These are phyloP conservation scores for Mesaphorura yosii DNA, from an alignment of 1,140 invertebrate genomes.

Conservation along the genomic window DNA sequence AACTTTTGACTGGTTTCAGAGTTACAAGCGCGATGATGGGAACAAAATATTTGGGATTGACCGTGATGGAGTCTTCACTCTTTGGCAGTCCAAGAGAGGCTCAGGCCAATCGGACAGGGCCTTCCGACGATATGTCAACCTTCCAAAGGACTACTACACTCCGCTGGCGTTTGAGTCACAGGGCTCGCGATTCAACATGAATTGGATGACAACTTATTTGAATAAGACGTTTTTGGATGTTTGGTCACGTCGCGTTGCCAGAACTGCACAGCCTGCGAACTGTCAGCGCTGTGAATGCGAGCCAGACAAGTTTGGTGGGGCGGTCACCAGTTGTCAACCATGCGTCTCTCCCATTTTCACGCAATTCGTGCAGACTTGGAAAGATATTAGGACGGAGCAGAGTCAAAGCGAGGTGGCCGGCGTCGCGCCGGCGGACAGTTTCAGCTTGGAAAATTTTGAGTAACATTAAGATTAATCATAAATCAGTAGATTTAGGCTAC, in stretches of 20 bases:
- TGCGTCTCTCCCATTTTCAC: slow-evolving; percentile 24
- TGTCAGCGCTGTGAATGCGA: slow-evolving; percentile 43
- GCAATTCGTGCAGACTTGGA: slow-evolving; percentile 27
- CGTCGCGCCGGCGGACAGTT: not conserved
- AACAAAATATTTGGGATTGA: slow-evolving; percentile 38
- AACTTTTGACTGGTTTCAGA: slow-evolving; percentile 1
- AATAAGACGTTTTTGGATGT: slow-evolving; percentile 38
- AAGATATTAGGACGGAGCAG: slow-evolving; percentile 9
- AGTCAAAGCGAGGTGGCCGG: not conserved
- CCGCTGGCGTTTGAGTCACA: slow-evolving; percentile 41
- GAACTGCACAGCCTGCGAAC: slow-evolving; percentile 33
- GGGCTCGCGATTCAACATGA: slow-evolving; percentile 39
- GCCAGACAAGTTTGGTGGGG: slow-evolving; percentile 36
- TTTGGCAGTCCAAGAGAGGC: slow-evolving; percentile 32
- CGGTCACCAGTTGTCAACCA: slow-evolving; percentile 19
- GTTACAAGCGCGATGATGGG: slow-evolving; percentile 18
- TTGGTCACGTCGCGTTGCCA: slow-evolving; percentile 36
- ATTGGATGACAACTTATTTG: slow-evolving; percentile 7
- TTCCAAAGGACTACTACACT: slow-evolving; percentile 41
- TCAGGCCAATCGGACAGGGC: slow-evolving; percentile 32
- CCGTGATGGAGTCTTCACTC: slow-evolving; percentile 36
- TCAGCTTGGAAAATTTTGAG: not conserved
- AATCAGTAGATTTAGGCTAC: no score
- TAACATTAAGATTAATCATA: not conserved
- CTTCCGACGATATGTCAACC: slow-evolving; percentile 36